Base-by-base conservation (phyloP, 2,797 vertebrate genomes). In the Clarias laeviceps region DNA sequence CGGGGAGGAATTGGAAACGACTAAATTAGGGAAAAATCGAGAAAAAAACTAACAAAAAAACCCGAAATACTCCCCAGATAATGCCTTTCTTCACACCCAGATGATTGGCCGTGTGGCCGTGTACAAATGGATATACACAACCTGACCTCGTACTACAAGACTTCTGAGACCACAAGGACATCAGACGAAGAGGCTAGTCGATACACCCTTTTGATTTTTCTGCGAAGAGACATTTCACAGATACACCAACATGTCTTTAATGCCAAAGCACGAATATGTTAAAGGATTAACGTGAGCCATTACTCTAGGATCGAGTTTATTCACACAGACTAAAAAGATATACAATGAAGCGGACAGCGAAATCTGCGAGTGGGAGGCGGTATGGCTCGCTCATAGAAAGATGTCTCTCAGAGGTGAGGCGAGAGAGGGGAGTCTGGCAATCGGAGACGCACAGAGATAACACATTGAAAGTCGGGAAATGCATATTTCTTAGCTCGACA, bases 291-390 rank as follows among this genome's bases (percentile, higher is more conserved):
- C 20, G 32, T 14, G 34, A 79, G 59, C 27, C 20, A 15, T 62
- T 79, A 37, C 62, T 34, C 22, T 17, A 37, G 65, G 27, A 29
- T n/a, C 12, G 64, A 29, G 74, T 69, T 78, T 40, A 34, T 27
- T 69, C 56, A 29, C 3, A n/a, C 8, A 37, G 59, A 34, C 27
- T 54, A 61, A 18, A 73, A n/a, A 45, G 61, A 68, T 29, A 37
- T 65, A 64, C 34, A 50, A 29, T 37, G 34, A 40, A 29, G 57
- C 29, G 62, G 70, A 40, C 24, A n/a, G 73, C 56, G 57, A 57
- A 87, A 64, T 83, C 57, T 72, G 76, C 6, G 59, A 56, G 27
- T n/a, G 11, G 57, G 65, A n/a, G 64, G 56, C 45, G 11, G 56
- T 45, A 24, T 83, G 22, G 34, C 50, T 77, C 68, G 9, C 50